Percentiles rank a stretch among this genome's conserved stretches.
Evolutionary conservation across 2,797 vertebrate genomes (phyloP).

Genomic region (Bucorvus abyssinicus): DNA sequence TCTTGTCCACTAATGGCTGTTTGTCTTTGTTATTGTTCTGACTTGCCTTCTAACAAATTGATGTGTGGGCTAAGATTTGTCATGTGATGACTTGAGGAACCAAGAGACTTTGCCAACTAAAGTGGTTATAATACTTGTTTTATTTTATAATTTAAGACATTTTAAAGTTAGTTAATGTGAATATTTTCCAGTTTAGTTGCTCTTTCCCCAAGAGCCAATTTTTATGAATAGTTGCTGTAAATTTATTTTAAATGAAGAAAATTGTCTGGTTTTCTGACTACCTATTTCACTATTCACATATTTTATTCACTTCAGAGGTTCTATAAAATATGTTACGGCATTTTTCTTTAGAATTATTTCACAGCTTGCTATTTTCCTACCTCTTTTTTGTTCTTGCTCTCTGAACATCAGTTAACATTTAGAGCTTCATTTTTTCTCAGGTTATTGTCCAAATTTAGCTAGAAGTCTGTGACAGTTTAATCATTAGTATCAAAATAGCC

Average conservation of each 20-base stretch:
- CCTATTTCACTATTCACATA: background rate
- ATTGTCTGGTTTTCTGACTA: background rate
- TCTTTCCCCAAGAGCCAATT: background rate
- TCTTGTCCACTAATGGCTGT: slow-evolving; percentile 64
- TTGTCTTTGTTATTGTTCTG: slow-evolving; percentile 54
- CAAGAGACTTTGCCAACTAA: slow-evolving; percentile 23
- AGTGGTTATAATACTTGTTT: background rate
- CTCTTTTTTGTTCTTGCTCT: background rate
- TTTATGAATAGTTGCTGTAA: background rate
- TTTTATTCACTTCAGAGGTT: background rate
- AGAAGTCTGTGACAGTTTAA: background rate
- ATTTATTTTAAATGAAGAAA: slow-evolving; percentile 14
- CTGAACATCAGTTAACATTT: background rate
- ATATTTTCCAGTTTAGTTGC: background rate
- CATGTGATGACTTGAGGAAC: background rate
- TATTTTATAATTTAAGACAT: background rate
- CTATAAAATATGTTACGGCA: background rate
- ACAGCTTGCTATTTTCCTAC: background rate
- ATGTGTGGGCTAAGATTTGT: slow-evolving; percentile 50
- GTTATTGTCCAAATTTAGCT: background rate
- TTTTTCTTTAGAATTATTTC: background rate
- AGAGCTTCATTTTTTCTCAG: background rate
- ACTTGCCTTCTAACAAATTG: slow-evolving; percentile 64
- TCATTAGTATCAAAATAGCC: background rate
- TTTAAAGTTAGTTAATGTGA: slow-evolving; percentile 18